Evolutionary conservation across 2,888 invertebrate genomes (phyloP).

Genomic region (Ephialtes manifestator): DNA sequence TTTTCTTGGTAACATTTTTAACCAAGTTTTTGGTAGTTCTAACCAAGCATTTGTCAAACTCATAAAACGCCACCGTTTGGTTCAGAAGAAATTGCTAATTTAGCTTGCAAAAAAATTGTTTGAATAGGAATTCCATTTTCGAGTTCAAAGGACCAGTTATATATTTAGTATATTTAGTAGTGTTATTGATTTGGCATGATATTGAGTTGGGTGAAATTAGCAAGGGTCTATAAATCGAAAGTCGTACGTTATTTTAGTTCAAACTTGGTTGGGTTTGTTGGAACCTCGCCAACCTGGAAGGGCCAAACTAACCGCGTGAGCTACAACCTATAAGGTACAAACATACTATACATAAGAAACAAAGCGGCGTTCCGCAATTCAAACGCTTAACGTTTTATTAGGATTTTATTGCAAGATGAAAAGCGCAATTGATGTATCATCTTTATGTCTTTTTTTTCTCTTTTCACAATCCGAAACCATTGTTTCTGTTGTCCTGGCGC

Average conservation of each 20-base stretch:
- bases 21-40: no score
- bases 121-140: neutral
- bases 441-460: conserved; percentile 17
- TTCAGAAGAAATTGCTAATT: conserved; percentile 15
- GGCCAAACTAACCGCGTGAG: conserved; percentile 26
- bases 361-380: conserved; percentile 44
- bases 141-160: no score
- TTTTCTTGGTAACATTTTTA: no score
- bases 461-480: neutral
- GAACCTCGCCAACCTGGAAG: conserved; percentile 24
- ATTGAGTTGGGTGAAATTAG: no score
- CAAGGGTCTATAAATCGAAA: no score
- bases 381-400: conserved; percentile 64
- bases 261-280: no score
- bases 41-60: no score
- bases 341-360: conserved; percentile 30
- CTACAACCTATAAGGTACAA: no score
- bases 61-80: conserved; percentile 7
- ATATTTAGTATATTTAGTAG: no score
- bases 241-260: no score
- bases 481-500: conserved; percentile 1
- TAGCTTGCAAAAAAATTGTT: conserved; percentile 13
- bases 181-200: no score
- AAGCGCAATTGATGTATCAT: conserved; percentile 3
- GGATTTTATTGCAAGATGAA: conserved; percentile 65